Percentiles rank a stretch among this genome's conserved stretches.
Conservation (phyloP, 1,140 invertebrate genomes). For the Fragariocoptes setiger region DNA sequence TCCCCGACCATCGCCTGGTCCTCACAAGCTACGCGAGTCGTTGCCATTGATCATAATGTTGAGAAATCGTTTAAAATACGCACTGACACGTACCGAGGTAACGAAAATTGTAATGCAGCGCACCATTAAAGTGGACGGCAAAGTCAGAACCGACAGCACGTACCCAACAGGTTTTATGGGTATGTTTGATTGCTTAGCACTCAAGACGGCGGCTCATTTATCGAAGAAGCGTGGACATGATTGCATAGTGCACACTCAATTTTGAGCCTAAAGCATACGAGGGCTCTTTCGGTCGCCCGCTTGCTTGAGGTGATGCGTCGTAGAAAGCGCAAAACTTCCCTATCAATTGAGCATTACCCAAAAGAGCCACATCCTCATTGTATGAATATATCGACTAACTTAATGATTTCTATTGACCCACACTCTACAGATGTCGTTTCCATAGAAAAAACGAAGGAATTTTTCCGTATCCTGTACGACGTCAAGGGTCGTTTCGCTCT, state of each 20-base stretch:
- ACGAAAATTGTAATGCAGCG: conserved; percentile 95
- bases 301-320: no score
- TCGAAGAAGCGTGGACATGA: no score
- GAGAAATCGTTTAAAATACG: conserved; percentile 88
- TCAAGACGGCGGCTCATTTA: no score
- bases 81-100: conserved; percentile 76
- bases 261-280: no score
- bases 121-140: conserved; percentile 88
- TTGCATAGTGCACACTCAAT: no score
- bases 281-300: no score
- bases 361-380: conserved; percentile 2
- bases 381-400: no score
- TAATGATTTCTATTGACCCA: no score
- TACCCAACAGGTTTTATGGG: conserved; percentile 97
- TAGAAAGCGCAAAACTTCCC: no score
- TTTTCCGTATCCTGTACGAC: conserved; percentile 91
- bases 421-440: conserved; percentile 95
- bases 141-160: conserved; percentile 81
- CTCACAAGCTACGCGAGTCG: conserved; percentile 87
- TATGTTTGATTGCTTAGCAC: no score
- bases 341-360: no score
- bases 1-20: conserved; percentile 76
- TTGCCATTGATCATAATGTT: conserved; percentile 83
- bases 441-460: conserved; percentile 89
- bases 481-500: conserved; percentile 92